Percentiles rank a stretch among this genome's conserved stretches.
Conservation (phyloP, 2,113 vertebrate genomes). For the Siniperca knerii region DNA sequence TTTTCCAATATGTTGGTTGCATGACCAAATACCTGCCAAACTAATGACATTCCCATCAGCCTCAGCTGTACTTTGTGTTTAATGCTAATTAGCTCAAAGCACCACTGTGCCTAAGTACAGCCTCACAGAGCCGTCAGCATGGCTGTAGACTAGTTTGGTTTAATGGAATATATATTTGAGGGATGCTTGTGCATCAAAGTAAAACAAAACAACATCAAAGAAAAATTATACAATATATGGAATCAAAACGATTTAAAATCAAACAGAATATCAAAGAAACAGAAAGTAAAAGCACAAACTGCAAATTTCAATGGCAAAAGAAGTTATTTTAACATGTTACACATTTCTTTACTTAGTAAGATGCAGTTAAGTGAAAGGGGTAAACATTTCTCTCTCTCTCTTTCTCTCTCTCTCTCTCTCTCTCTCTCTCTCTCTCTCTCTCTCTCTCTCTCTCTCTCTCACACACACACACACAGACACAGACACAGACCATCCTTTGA, state of each 20-base stretch:
- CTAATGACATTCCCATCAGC: no score
- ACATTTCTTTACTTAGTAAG: neutral
- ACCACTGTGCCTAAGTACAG: neutral
- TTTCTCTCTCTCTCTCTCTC: no score
- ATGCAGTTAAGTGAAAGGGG: neutral
- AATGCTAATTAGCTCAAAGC: neutral
- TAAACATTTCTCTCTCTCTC: constrained; percentile 9
- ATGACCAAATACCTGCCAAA: no score
- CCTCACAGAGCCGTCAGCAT: neutral
- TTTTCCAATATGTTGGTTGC: no score
- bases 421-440: neutral
- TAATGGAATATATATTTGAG: constrained; percentile 2
- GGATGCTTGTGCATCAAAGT: constrained; percentile 5
- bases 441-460: neutral
- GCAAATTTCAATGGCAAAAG: neutral
- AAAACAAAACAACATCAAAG: neutral
- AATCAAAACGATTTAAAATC: neutral
- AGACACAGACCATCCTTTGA: constrained; percentile 42
- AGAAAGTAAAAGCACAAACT: neutral
- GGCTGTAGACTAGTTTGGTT: neutral
- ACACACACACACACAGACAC: constrained; percentile 9
- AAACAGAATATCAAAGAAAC: neutral
- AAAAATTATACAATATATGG: neutral
- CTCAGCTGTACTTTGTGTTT: no score
- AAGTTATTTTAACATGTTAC: neutral